Conservation (phyloP, 1,140 invertebrate species). For the Oncopeltus fasciatus region DNA sequence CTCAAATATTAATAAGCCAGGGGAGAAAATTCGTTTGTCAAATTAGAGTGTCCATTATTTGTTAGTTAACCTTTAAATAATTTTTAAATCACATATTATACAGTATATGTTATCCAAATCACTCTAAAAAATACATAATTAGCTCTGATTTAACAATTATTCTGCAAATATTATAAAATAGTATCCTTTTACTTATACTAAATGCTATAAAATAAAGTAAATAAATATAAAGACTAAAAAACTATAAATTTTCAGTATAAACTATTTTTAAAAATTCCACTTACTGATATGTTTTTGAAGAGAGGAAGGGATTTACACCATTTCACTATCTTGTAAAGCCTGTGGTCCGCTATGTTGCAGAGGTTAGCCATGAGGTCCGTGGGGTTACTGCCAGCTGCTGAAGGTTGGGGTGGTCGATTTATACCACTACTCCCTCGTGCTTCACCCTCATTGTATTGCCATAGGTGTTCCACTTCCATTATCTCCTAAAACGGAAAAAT, state of each 20-base stretch:
- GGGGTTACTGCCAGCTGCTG: constrained; percentile 23
- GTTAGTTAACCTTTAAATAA: too few relatives aligned
- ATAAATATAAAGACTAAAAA: not conserved
- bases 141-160: too few relatives aligned
- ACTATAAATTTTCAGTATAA: too few relatives aligned
- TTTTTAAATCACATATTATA: too few relatives aligned
- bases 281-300: constrained; percentile 86
- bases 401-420: not conserved
- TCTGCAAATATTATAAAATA: too few relatives aligned
- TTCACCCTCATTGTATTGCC: constrained; percentile 58
- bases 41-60: too few relatives aligned
- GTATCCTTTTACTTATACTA: too few relatives aligned
- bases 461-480: constrained; percentile 85
- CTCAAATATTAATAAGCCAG: too few relatives aligned
- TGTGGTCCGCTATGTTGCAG: constrained; percentile 85
- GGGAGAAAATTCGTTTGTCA: too few relatives aligned
- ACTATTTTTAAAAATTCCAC: constrained; percentile 23
- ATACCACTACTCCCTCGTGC: not conserved
- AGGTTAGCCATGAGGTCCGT: constrained; percentile 75
- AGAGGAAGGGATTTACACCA: constrained; percentile 95
- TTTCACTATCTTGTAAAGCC: constrained; percentile 93
- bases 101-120: too few relatives aligned
- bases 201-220: too few relatives aligned
- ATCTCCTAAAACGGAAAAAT: constrained; percentile 52
- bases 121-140: too few relatives aligned